Evolutionary conservation across 2,797 vertebrate genomes (phyloP).

Genomic region (Pseudopleuronectes americanus): DNA sequence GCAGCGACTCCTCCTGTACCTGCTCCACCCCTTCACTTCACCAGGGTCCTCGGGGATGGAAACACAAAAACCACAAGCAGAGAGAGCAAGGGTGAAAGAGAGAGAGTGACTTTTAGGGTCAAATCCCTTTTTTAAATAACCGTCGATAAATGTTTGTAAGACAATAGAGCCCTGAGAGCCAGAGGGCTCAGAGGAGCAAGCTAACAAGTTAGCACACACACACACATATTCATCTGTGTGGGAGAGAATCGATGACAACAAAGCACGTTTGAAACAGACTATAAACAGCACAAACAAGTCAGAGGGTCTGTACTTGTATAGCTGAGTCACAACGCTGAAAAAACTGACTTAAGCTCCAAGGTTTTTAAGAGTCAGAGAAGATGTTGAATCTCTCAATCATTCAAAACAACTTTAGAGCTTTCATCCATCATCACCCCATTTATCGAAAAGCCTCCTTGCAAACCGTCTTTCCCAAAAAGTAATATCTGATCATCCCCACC

Average conservation of each 20-base stretch:
- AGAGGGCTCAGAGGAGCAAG: slow-evolving; percentile 19
- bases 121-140: slow-evolving; percentile 42
- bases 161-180: slow-evolving; percentile 34
- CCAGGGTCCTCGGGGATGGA: slow-evolving; percentile 16
- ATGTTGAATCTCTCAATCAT: slow-evolving; percentile 54
- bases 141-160: slow-evolving; percentile 52
- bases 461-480: slow-evolving; percentile 30
- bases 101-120: slow-evolving; percentile 11
- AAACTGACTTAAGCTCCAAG: slow-evolving; percentile 26
- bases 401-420: slow-evolving; percentile 52
- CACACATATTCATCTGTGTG: slow-evolving; percentile 42
- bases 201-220: slow-evolving; percentile 18
- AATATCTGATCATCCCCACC: slow-evolving; percentile 47
- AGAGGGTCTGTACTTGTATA: slow-evolving; percentile 53
- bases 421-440: slow-evolving; percentile 37
- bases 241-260: slow-evolving; percentile 73
- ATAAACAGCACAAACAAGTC: slow-evolving; percentile 61
- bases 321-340: slow-evolving; percentile 58
- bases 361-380: slow-evolving; percentile 26
- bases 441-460: slow-evolving; percentile 41
- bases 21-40: not conserved
- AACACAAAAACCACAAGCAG: slow-evolving; percentile 23
- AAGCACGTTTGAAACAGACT: slow-evolving; percentile 54
- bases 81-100: not conserved
- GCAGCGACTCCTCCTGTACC: slow-evolving; percentile 1